Evolutionary conservation across 2,113 vertebrate species (phyloP).

Genomic region (Corvus hawaiiensis): DNA sequence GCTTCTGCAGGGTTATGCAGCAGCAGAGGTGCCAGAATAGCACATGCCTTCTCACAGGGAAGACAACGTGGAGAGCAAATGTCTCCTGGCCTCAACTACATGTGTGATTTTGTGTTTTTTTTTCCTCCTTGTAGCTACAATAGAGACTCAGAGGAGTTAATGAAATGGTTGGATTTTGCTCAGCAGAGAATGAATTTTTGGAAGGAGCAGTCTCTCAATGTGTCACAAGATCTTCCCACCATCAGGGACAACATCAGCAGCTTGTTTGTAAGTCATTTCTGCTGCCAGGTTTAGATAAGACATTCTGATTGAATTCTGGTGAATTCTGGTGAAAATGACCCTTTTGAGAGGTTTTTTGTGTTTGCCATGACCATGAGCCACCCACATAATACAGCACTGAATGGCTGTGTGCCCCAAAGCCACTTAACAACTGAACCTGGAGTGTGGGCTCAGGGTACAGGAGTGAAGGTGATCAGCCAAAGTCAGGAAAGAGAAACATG

Average conservation of each 20-base stretch:
- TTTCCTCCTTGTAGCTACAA: conserved; percentile 74
- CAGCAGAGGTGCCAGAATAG: neutral
- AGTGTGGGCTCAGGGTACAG: neutral
- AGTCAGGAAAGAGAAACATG: neutral
- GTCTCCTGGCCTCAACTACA: neutral
- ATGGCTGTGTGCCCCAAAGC: neutral
- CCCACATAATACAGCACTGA: neutral
- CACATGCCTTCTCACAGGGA: neutral
- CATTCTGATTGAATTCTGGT: neutral
- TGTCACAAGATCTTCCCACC: conserved; percentile 69
- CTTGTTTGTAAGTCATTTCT: conserved; percentile 78
- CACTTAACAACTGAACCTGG: neutral
- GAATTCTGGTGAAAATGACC: neutral
- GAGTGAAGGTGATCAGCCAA: neutral
- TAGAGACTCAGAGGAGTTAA: conserved; percentile 68
- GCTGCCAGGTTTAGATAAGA: neutral
- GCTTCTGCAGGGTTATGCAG: neutral
- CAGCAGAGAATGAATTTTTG: conserved; percentile 73
- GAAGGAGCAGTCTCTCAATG: conserved; percentile 69
- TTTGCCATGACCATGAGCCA: neutral
- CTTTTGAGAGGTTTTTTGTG: neutral
- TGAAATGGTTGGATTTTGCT: conserved; percentile 79
- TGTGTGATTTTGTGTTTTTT: neutral
- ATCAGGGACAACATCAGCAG: conserved; percentile 68
- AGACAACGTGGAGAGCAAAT: neutral